These are phyloP conservation scores for Palythoa grandis DNA, from an alignment of 92 coral and sea anemone species.

Conservation along the genomic window DNA sequence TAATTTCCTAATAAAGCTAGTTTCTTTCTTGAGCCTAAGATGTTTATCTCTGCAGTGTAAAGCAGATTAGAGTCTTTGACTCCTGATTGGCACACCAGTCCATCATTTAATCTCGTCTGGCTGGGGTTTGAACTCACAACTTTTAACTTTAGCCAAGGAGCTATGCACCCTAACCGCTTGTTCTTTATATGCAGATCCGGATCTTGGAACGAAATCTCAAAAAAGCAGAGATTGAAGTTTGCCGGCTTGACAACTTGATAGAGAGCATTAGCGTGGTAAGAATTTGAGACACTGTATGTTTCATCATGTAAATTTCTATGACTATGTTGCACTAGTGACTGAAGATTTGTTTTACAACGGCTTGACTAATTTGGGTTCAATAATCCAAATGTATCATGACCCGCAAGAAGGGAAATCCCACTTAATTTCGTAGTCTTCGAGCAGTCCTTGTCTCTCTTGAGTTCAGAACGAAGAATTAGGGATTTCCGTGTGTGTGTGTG, in stretches of 20 bases:
- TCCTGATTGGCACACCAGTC: no score
- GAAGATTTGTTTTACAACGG: background rate
- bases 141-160: no score
- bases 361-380: background rate
- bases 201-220: constrained; percentile 74
- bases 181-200: constrained; percentile 56
- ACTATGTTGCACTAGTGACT: background rate
- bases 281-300: background rate
- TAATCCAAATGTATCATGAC: background rate
- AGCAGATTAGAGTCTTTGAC: no score
- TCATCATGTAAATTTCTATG: background rate
- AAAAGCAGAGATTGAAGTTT: constrained; percentile 89
- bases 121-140: no score
- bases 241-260: constrained; percentile 81
- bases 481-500: no score
- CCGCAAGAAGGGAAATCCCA: background rate
- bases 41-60: no score
- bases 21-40: no score
- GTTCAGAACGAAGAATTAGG: no score
- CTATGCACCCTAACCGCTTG: background rate
- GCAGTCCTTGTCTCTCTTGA: no score
- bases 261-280: constrained; percentile 85
- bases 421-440: no score
- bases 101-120: no score
- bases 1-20: no score